Percentiles rank a stretch among this genome's conserved stretches.
Conservation (phyloP, 35 echinoderm and acorn worm genomes). For the Lytechinus pictus region DNA sequence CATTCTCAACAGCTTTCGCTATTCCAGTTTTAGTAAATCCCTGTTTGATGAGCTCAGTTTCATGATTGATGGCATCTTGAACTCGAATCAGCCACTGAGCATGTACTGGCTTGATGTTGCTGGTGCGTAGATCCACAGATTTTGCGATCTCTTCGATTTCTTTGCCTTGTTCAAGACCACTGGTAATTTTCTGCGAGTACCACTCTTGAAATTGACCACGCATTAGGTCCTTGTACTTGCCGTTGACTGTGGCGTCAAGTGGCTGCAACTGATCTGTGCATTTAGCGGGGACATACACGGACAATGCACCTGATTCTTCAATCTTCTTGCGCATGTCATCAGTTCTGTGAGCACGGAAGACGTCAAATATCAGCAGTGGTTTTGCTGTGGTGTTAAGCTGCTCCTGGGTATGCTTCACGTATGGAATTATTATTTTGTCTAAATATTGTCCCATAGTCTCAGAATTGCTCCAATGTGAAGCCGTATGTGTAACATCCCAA, state of each 20-base stretch:
- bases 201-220: not conserved
- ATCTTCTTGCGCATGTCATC: not conserved
- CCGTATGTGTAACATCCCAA: conserved; percentile 57
- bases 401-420: not conserved
- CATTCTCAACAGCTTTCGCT: no score
- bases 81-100: no score
- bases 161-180: not conserved
- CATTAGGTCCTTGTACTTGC: conserved; percentile 21
- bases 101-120: no score
- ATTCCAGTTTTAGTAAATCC: no score
- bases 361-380: conserved; percentile 48
- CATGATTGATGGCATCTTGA: no score
- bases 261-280: conserved; percentile 49
- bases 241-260: conserved; percentile 47
- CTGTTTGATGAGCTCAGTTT: no score
- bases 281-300: conserved; percentile 34
- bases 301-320: not conserved
- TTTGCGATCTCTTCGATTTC: no score
- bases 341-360: conserved; percentile 51
- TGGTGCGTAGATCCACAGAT: no score
- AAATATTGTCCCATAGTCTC: conserved; percentile 57
- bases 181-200: conserved; percentile 26
- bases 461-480: conserved; percentile 54
- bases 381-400: not conserved
- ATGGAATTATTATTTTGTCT: conserved; percentile 46